These are phyloP conservation scores for Harpalus rubripes DNA, from an alignment of 2,888 invertebrate species.

Conservation along the genomic window DNA sequence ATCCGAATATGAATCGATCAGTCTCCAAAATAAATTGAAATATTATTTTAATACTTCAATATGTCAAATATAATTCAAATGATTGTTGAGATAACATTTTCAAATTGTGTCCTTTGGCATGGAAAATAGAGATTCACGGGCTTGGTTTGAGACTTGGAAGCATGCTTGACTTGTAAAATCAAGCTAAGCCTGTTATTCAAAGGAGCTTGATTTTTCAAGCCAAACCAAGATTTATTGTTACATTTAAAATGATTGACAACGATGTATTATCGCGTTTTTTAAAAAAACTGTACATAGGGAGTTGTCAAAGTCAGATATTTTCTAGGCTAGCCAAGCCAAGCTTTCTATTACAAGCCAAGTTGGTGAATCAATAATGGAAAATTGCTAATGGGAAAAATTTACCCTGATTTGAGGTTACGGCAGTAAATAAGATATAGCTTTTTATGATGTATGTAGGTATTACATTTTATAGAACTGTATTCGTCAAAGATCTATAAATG, in stretches of 20 bases:
- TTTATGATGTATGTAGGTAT: constrained; percentile 23
- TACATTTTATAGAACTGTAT: constrained; percentile 41
- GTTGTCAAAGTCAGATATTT: too few species aligned
- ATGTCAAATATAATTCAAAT: background rate
- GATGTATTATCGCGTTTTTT: too few species aligned
- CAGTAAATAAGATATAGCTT: constrained; percentile 17
- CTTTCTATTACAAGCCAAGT: too few species aligned
- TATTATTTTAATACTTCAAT: constrained; percentile 10
- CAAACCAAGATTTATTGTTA: too few species aligned
- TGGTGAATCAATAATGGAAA: background rate
- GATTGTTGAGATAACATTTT: background rate
- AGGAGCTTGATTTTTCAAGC: too few species aligned
- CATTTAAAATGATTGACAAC: too few species aligned
- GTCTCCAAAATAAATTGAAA: background rate
- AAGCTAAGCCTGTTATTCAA: too few species aligned
- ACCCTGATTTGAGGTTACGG: background rate
- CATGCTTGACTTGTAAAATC: too few species aligned
- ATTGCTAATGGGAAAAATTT: background rate
- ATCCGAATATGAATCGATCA: constrained; percentile 16
- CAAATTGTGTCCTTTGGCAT: background rate
- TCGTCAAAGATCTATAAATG: constrained; percentile 42
- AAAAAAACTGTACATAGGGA: too few species aligned
- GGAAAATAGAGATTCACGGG: too few species aligned
- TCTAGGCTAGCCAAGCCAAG: too few species aligned
- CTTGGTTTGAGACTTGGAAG: too few species aligned